Conservation (phyloP, 2,113 vertebrate genomes). For the Lutjanus erythropterus region DNA sequence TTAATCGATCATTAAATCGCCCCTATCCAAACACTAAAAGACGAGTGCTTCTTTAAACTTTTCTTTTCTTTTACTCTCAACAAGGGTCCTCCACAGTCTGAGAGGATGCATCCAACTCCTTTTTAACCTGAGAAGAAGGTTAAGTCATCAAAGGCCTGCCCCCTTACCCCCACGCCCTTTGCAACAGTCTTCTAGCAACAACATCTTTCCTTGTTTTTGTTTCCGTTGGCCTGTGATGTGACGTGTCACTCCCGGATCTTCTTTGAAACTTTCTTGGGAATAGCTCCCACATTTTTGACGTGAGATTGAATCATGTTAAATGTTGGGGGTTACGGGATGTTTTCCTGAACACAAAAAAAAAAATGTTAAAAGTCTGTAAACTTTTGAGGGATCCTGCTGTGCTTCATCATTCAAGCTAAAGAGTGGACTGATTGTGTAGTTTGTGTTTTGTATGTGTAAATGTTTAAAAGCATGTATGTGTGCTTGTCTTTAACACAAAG, state of each 20-base stretch:
- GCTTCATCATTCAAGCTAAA: constrained; percentile 49
- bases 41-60: constrained; percentile 73
- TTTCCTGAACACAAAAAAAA: constrained; percentile 44
- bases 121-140: constrained; percentile 75
- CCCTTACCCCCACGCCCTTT: not conserved
- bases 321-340: constrained; percentile 44
- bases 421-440: constrained; percentile 49
- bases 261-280: constrained; percentile 45
- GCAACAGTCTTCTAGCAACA: constrained; percentile 57
- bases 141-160: constrained; percentile 44
- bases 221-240: not conserved
- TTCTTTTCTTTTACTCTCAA: constrained; percentile 44
- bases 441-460: constrained; percentile 26
- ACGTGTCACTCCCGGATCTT: constrained; percentile 60
- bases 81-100: constrained; percentile 50
- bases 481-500: constrained; percentile 46
- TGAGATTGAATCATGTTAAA: constrained; percentile 47
- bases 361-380: constrained; percentile 63
- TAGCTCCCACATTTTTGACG: constrained; percentile 28
- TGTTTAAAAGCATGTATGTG: constrained; percentile 58
- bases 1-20: constrained; percentile 63
- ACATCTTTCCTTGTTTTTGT: constrained; percentile 27
- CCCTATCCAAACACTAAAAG: constrained; percentile 73
- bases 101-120: constrained; percentile 44
- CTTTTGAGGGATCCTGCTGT: constrained; percentile 57